Evolutionary conservation across 2,797 vertebrate species (phyloP).

Genomic region (Ctenopoma kingsleyae): DNA sequence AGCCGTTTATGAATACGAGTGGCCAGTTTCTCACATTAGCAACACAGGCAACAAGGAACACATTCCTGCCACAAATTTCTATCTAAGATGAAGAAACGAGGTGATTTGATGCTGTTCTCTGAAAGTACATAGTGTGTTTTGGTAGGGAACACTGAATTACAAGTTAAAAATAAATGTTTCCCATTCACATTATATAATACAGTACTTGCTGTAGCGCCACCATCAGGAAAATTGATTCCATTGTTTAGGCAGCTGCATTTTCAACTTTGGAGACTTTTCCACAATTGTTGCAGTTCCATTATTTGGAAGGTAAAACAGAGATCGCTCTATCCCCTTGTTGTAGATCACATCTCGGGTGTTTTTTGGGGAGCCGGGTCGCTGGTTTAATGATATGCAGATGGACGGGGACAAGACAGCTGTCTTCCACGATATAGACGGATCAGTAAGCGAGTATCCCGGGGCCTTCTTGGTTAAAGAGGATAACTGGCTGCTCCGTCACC

Average conservation of each 20-base stretch:
- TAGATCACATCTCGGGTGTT: slow-evolving; percentile 96
- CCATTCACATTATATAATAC: not conserved
- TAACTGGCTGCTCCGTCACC: slow-evolving; percentile 95
- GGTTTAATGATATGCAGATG: slow-evolving; percentile 95
- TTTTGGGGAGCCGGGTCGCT: slow-evolving; percentile 95
- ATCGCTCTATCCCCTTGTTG: not conserved
- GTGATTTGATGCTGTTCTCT: too few species aligned
- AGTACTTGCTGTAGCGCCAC: not conserved
- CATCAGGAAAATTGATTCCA: not conserved
- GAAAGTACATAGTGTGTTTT: too few species aligned
- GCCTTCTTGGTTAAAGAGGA: slow-evolving; percentile 95
- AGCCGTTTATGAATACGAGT: not conserved
- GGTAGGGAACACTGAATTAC: too few species aligned
- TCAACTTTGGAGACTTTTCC: not conserved
- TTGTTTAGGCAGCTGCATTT: not conserved
- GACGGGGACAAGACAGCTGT: slow-evolving; percentile 97
- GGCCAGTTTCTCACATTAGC: not conserved
- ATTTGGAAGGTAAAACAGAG: not conserved
- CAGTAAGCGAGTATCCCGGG: slow-evolving; percentile 95
- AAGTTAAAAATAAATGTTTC: not conserved
- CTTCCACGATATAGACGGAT: slow-evolving; percentile 95
- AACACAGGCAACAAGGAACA: too few species aligned
- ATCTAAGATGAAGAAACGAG: too few species aligned
- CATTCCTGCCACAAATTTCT: too few species aligned
- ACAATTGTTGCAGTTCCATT: not conserved